These are phyloP conservation scores for Anastrepha ludens DNA, from an alignment of 1,140 invertebrate genomes.

Conservation along the genomic window DNA sequence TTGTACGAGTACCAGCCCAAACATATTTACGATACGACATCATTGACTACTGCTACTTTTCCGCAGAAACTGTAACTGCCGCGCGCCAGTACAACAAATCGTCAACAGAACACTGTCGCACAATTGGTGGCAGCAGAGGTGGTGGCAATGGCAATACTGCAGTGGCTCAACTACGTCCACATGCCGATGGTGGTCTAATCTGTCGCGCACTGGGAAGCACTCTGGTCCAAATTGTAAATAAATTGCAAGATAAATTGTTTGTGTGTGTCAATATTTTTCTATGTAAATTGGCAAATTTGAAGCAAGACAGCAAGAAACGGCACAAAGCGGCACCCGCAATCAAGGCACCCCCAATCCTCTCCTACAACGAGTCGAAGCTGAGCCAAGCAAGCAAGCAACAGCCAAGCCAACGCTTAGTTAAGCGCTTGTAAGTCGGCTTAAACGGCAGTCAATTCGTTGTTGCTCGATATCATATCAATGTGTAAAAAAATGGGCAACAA, in stretches of 20 bases:
- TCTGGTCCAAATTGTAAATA: slow-evolving; percentile 49
- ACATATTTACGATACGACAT: too few relatives aligned
- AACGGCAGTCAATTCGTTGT: slow-evolving; percentile 20
- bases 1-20: too few relatives aligned
- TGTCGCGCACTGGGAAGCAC: slow-evolving; percentile 29
- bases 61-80: background rate
- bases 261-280: slow-evolving; percentile 48
- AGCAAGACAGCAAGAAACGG: background rate
- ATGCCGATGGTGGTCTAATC: slow-evolving; percentile 32
- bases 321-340: background rate
- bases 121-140: background rate
- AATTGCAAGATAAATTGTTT: slow-evolving; percentile 53
- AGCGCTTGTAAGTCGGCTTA: slow-evolving; percentile 18
- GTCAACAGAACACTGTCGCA: background rate
- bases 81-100: slow-evolving; percentile 3
- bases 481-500: background rate
- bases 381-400: too few relatives aligned
- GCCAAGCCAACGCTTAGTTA: background rate
- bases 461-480: slow-evolving; percentile 44
- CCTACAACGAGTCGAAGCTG: background rate
- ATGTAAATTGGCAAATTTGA: slow-evolving; percentile 54
- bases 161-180: background rate
- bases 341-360: background rate
- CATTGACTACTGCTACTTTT: too few relatives aligned
- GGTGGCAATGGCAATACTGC: background rate